Conservation (phyloP, 2,888 invertebrate species). For the Chironomus riparius region DNA sequence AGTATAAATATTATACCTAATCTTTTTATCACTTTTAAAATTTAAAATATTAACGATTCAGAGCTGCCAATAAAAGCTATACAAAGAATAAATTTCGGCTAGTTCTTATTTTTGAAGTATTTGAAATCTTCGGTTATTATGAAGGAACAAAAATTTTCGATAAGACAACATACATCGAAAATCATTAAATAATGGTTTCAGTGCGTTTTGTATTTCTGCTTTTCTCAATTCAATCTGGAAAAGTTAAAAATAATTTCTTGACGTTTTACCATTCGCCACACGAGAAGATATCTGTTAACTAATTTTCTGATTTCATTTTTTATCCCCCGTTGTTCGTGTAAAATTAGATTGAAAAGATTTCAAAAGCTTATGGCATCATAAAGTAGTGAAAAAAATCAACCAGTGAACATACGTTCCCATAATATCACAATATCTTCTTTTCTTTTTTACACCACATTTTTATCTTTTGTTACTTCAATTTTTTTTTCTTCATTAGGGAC, state of each 20-base stretch:
- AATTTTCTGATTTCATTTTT: constrained; percentile 14
- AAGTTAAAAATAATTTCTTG: neutral
- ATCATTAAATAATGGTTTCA: too few species aligned
- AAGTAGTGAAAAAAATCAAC: neutral
- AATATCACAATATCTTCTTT: neutral
- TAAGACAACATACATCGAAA: too few species aligned
- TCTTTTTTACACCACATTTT: neutral
- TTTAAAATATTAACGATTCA: too few species aligned
- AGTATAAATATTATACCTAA: too few species aligned
- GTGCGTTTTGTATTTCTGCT: neutral
- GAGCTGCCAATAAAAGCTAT: too few species aligned
- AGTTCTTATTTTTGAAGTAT: too few species aligned
- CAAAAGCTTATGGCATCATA: constrained; percentile 5
- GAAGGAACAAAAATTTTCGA: too few species aligned
- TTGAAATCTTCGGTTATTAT: too few species aligned
- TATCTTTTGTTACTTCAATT: neutral
- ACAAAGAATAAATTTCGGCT: too few species aligned
- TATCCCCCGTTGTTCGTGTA: neutral
- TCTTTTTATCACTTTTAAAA: too few species aligned
- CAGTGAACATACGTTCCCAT: neutral
- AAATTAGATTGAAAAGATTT: constrained; percentile 13
- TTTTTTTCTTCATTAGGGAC: neutral
- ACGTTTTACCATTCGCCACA: constrained; percentile 4
- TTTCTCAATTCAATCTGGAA: neutral
- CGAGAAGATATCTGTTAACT: neutral